Percentiles rank a stretch among this genome's conserved stretches.
phyloP scores from a whole-genome alignment of 2,113 vertebrate genomes.

The Galeopterus variegatus region DNA sequence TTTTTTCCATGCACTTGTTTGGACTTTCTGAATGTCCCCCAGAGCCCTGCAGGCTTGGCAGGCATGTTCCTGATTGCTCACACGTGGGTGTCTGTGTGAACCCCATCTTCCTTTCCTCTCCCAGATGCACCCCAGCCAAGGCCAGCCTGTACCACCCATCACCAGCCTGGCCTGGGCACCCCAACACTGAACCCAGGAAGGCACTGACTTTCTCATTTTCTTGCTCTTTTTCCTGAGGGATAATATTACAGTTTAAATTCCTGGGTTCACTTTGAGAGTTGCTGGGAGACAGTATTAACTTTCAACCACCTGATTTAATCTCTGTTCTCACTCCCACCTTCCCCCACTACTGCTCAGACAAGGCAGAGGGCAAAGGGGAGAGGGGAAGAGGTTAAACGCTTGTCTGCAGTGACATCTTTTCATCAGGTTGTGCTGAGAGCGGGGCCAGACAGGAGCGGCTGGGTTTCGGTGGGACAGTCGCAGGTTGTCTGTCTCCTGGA shows the following conservation, averaged over 20 bases:
- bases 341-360: slow-evolving; percentile 70
- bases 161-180: neutral
- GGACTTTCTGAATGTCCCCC: slow-evolving; percentile 78
- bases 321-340: slow-evolving; percentile 74
- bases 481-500: neutral
- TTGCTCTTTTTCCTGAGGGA: slow-evolving; percentile 78
- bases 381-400: slow-evolving; percentile 84
- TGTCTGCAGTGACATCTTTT: slow-evolving; percentile 81
- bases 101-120: slow-evolving; percentile 56
- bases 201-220: slow-evolving; percentile 54
- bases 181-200: neutral
- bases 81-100: slow-evolving; percentile 73
- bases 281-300: slow-evolving; percentile 84
- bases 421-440: slow-evolving; percentile 68
- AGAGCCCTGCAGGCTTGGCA: slow-evolving; percentile 72
- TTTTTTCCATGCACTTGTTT: slow-evolving; percentile 81
- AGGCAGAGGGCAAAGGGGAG: slow-evolving; percentile 84
- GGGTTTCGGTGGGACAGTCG: neutral
- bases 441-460: slow-evolving; percentile 43
- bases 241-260: slow-evolving; percentile 87
- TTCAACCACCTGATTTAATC: slow-evolving; percentile 87
- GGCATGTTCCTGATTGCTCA: slow-evolving; percentile 76
- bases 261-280: slow-evolving; percentile 80
- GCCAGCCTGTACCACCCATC: neutral
- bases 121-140: slow-evolving; percentile 48